Base-by-base conservation (phyloP, 2,888 invertebrate species). In the Apodemia hepburni region DNA sequence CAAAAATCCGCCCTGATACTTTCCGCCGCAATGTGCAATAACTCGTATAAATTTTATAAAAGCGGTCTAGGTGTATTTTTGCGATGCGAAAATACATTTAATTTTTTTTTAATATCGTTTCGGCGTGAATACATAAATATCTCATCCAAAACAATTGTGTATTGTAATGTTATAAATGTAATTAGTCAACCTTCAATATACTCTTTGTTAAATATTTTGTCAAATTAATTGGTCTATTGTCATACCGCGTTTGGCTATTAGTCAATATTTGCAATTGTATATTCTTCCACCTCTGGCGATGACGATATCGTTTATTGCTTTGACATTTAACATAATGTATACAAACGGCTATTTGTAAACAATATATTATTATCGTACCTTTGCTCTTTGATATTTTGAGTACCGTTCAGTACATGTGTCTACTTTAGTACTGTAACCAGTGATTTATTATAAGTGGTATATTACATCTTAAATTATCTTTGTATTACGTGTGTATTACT, bases 191-290 rank as follows among this genome's bases (percentile, higher is more conserved):
- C 77, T 81, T 81, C 75, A 69, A 66, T 66, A 69, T 71, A 73
- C 77, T 78, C 80, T 79, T 81, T 83, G 81, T 81, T 78, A 77
- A 77, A 72, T 73, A 75, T 81, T 79, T 80, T 80, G 75, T 79
- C 77, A 75, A 74, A 64, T 57, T 84, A 85, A 87, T 86, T 83
- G 84, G 73, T 75, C 79, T 78, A 85, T 85, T 87, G 85, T 82
- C 73, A 71, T 77, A 76, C 78, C 76, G 71, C 73, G 75, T 75
- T 76, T 71, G 74, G 77, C 74, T 72, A 77, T 78, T 77, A 76
- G 71, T 77, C 72, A 72, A 73, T 71, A 70, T 75, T 71, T 73
- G 73, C 71, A 69, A 74, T 71, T 70, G 71, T 71, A 69, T 68
- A 71, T 67, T 71, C 72, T 73, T 71, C 42, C 27, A 35, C 68